These are phyloP conservation scores for Jacana jacana DNA, from an alignment of 2,113 vertebrate genomes.

Conservation along the genomic window DNA sequence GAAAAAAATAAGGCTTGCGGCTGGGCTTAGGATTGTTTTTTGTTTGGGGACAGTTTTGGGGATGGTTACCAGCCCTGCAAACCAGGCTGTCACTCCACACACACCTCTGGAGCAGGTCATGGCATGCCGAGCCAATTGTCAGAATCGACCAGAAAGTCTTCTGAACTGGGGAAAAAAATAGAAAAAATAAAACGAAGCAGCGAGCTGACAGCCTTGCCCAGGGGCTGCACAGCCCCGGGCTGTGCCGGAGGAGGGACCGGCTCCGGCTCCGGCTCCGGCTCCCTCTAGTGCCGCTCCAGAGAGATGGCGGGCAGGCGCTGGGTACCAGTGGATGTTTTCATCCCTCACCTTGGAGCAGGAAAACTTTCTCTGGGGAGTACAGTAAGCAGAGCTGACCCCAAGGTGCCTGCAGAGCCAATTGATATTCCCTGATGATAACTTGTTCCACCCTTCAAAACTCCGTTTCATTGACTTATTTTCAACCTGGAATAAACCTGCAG, in stretches of 20 bases:
- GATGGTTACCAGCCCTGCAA: rapidly evolving
- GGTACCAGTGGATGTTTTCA: neutral
- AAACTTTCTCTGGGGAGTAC: rapidly evolving
- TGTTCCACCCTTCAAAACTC: neutral
- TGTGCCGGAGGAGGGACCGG: neutral
- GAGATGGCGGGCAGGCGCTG: neutral
- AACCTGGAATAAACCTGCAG: neutral
- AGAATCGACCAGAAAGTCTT: neutral
- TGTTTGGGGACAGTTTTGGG: too few relatives aligned
- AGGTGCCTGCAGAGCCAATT: rapidly evolving
- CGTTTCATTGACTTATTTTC: rapidly evolving
- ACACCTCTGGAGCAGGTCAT: neutral
- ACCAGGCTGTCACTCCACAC: neutral
- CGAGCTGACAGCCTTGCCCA: rapidly evolving
- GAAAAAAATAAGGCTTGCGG: neutral
- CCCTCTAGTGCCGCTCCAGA: neutral
- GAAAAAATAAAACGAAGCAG: neutral
- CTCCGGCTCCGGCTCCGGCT: constrained; percentile 34
- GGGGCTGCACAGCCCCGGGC: neutral
- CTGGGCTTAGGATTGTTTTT: neutral
- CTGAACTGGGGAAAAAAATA: neutral
- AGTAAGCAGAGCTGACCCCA: rapidly evolving
- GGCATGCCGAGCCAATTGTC: rapidly evolving
- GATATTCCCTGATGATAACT: neutral
- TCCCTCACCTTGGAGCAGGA: rapidly evolving